Conservation (phyloP, 92 coral and sea anemone genomes). For the Umimayanthus chanpuru region DNA sequence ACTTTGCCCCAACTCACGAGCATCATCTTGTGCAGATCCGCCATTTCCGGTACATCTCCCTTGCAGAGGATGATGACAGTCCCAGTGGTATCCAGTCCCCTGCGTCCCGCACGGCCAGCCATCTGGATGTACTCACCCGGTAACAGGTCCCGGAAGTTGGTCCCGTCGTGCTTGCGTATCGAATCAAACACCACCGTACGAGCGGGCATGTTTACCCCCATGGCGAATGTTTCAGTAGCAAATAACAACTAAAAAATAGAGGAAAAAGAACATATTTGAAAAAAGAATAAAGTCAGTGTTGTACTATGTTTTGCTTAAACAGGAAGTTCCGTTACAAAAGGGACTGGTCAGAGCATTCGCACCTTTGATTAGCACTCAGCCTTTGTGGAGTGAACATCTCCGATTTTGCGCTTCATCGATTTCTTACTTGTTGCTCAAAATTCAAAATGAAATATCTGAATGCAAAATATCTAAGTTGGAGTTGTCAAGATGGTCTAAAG, state of each 20-base stretch:
- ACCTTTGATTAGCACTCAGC: no score
- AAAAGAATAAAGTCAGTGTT: background rate
- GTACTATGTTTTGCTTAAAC: background rate
- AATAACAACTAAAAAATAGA: slow-evolving; percentile 74
- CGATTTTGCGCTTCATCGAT: no score
- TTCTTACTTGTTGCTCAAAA: no score
- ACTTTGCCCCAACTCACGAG: slow-evolving; percentile 58
- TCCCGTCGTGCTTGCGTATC: slow-evolving; percentile 89
- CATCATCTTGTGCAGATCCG: slow-evolving; percentile 94
- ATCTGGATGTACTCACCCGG: slow-evolving; percentile 94
- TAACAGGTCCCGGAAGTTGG: slow-evolving; percentile 72
- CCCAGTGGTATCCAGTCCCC: slow-evolving; percentile 92
- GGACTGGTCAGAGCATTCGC: no score
- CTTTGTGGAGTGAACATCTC: no score
- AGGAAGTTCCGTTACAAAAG: no score
- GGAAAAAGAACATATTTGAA: background rate
- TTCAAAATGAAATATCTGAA: no score
- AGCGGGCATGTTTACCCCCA: slow-evolving; percentile 99
- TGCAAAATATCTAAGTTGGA: no score
- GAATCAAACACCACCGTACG: slow-evolving; percentile 93
- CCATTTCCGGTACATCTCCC: slow-evolving; percentile 85
- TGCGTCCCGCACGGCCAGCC: slow-evolving; percentile 99
- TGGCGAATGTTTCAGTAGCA: slow-evolving; percentile 99
- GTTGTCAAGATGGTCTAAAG: no score
- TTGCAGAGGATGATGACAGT: slow-evolving; percentile 94